Evolutionary conservation across 2,888 invertebrate genomes (phyloP), one percentile per base, ranked within the genome.

Genomic region (Lasioglossum morio): DNA sequence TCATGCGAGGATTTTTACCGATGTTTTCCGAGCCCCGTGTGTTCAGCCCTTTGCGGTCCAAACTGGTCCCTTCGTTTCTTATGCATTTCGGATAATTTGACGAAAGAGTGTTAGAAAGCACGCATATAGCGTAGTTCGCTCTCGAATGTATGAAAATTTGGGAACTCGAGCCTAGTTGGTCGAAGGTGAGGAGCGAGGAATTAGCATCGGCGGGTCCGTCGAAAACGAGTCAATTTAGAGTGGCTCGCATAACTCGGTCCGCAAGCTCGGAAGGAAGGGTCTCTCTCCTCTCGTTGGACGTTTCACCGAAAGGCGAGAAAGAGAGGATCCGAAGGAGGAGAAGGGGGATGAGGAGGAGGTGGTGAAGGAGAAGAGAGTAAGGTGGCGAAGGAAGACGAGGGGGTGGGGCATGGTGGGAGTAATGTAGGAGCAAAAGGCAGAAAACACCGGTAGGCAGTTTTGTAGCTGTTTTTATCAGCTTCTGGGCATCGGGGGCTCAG

Each of bases 391-490:
- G 81, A 81, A 80, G 75, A 66, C 70, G 85, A 88, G 81, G 77
- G 77, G 83, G 81, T 77, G 78, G 82, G 69, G 69, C 43, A 34
- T 27, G 79, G 85, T 85, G 86, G 86, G 88, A 87, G 92, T 91
- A 91, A 90, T 87, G 89, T 89, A 90, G 90, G 88, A 90, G 90
- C 89, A 90, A 91, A 91, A 92, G 89, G 91, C 91, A 90, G 91
- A 92, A 89, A 92, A 90, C 90, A 92, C 89, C 90, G 92, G 90
- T 89, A 89, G 90, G 89, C 89, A 95, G 95, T 95, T 95, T 95
- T 95, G 95, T 95, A 95, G 95, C 94, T 94, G 94, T 94, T 94
- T 95, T 95, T 95, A 95, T 95, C 95, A 94, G 94, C 94, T 94
- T 94, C 95, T 94, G 95, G 94, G 94, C 94, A 95, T 95, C 95